Base-by-base conservation (phyloP, 1,140 invertebrate genomes). In the Chrysoperla carnea region DNA sequence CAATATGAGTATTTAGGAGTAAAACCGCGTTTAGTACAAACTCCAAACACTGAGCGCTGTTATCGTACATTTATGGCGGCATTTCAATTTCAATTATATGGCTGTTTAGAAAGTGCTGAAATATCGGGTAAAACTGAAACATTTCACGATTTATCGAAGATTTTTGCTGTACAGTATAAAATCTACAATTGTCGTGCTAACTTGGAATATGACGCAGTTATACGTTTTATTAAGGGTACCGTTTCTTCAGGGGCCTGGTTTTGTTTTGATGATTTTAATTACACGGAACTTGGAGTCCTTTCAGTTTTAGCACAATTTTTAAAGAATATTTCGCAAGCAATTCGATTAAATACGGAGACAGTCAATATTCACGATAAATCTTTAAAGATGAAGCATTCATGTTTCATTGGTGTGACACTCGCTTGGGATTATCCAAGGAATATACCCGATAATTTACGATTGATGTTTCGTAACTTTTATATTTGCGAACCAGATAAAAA, bases 131-230 rank as follows among this genome's bases (percentile, higher is more conserved):
- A 91, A 61, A 89, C 84, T 0, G 86, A 90, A 63, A 91, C 85
- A 3, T 82, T 81, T 0, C 92, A 91, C 65, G 86, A 91, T 66
- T 60, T 89, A 47, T 85, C 85, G 9, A 88, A 91, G 63, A 86
- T 87, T 0, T 56, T 94, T 6, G 89, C 89, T 0, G 84, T 92
- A 0, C 86, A 92, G 53, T 93, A 87, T 55, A 81, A 93, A 1
- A 88, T 93, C 0, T 94, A 93, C 61, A 94, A 94, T 60, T 94
- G 89, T 52, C 94, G 88, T 0, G 86, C 92, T 55, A 84, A 86
- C n/a, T 61, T 94, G 37, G 87, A 94, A 59, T 92, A 89, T 57
- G 86, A 89, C 54, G 85, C 86, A 28, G 84, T 95, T 75, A 86
- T 88, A 23, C 91, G 91, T 62, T 86, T 84, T 62, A 86, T 88